These are phyloP conservation scores for Microtus montanus DNA, from an alignment of 2,113 vertebrate genomes.

Conservation along the genomic window DNA sequence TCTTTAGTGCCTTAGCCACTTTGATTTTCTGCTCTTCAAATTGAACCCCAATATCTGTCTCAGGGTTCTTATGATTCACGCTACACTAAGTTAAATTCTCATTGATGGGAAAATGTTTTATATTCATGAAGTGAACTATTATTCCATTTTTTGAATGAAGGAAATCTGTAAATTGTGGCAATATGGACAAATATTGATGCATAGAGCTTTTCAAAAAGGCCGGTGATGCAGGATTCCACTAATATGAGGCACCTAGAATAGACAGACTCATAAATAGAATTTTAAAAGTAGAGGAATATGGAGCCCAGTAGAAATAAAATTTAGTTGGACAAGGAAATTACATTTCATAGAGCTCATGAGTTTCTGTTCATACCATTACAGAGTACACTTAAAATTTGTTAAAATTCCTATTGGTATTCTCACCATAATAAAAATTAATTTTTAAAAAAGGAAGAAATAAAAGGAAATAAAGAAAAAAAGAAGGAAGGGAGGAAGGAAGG, in stretches of 20 bases:
- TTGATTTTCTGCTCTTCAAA: too few species aligned
- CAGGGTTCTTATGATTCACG: too few species aligned
- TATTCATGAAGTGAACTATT: background rate
- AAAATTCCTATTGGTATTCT: background rate
- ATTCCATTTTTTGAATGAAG: background rate
- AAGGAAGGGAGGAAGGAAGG: accelerated
- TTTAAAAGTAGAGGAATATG: too few species aligned
- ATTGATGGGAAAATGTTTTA: background rate
- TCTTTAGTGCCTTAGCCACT: too few species aligned
- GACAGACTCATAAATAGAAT: background rate
- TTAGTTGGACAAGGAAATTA: background rate
- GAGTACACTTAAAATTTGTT: background rate
- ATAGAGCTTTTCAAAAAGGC: background rate
- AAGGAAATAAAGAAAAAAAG: background rate
- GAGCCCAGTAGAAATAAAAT: background rate
- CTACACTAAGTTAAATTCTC: background rate
- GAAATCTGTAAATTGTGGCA: background rate
- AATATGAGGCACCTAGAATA: background rate
- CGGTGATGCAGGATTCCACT: too few species aligned
- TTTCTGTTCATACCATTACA: background rate
- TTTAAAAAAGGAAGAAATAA: background rate
- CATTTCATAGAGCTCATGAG: background rate
- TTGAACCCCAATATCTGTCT: too few species aligned
- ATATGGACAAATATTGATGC: background rate
- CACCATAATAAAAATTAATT: background rate